A percentile compares a stretch with the other conserved stretches of the same genome.
phyloP scores from a whole-genome alignment of 2,113 vertebrate species.

The Myotis davidii region DNA sequence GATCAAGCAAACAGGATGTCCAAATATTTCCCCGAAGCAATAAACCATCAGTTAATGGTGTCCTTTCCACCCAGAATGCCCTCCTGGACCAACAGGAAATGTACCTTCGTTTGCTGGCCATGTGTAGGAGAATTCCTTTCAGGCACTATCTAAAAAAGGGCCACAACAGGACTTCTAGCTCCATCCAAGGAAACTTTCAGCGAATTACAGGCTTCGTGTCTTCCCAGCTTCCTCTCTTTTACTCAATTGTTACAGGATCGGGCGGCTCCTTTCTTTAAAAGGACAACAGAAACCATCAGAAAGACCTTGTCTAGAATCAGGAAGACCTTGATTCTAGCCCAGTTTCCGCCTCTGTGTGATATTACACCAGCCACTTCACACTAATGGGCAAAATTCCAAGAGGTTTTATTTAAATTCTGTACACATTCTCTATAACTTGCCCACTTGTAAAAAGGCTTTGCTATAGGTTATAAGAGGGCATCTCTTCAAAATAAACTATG shows the following conservation, averaged over 20 bases:
- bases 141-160: slow-evolving; percentile 46
- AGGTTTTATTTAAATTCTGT: background rate
- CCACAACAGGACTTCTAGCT: background rate
- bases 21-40: slow-evolving; percentile 72
- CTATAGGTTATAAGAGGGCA: background rate
- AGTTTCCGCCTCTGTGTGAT: background rate
- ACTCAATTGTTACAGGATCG: background rate
- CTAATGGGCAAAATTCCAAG: background rate
- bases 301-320: background rate
- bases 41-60: slow-evolving; percentile 78
- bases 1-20: slow-evolving; percentile 81
- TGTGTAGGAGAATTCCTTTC: slow-evolving; percentile 4
- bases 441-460: background rate
- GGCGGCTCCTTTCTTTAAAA: background rate
- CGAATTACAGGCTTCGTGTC: background rate
- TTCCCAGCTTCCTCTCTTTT: background rate
- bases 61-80: slow-evolving; percentile 60
- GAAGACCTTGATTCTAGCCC: background rate
- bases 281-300: background rate
- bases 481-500: background rate
- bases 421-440: background rate
- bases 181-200: background rate
- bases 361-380: background rate
- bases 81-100: slow-evolving; percentile 68
- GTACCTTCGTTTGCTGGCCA: slow-evolving; percentile 9